Base-by-base conservation (phyloP, 2,888 invertebrate species). In the Nomada lathburiana region DNA sequence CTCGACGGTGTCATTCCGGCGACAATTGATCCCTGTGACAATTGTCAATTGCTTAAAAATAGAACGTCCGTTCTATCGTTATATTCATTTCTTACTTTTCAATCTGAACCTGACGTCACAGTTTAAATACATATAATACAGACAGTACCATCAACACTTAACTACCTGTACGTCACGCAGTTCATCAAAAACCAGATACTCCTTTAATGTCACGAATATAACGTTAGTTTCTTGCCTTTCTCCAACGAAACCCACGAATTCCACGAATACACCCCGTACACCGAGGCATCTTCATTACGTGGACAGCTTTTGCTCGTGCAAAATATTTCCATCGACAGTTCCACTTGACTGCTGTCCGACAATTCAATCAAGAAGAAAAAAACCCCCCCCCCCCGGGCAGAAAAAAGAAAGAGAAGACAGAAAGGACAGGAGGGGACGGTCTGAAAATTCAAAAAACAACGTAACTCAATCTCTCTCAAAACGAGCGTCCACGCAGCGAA, bases 391-490 rank as follows among this genome's bases (percentile, higher is more conserved):
- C n/a, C 7, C 29, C 72, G 62, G 44, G 4, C 53, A 62, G 57
- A 80, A 72, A 20, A 44, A 42, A 36, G 18, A 20, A 7, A 52
- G 7, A 36, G 13, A 29, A 23, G 55, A 62, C 36, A 42, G 11
- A n/a, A 26, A 36, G 3, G 52, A 53, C 26, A 65, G 52, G 23
- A 29, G 20, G 67, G 59, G 59, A 52, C 60, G 59, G 64, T 67
- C 60, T 23, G 75, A 74, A 76, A 64, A 73, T 73, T 73, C 73
- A 57, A 74, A 75, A 80, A 80, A 71, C 80, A 80, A 80, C 80
- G 80, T 68, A 80, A 80, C 72, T 68, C 80, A 71, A 65, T 72
- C 80, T 80, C 80, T 68, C 80, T 80, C 60, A 67, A 80, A 80
- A 80, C 82, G 80, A 72, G 62, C 80, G 72, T 72, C 67, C 80